A percentile compares a stretch with the other conserved stretches of the same genome.
These are phyloP conservation scores for Eidolon dupreanum DNA, from an alignment of 2,797 vertebrate species.

Conservation along the genomic window DNA sequence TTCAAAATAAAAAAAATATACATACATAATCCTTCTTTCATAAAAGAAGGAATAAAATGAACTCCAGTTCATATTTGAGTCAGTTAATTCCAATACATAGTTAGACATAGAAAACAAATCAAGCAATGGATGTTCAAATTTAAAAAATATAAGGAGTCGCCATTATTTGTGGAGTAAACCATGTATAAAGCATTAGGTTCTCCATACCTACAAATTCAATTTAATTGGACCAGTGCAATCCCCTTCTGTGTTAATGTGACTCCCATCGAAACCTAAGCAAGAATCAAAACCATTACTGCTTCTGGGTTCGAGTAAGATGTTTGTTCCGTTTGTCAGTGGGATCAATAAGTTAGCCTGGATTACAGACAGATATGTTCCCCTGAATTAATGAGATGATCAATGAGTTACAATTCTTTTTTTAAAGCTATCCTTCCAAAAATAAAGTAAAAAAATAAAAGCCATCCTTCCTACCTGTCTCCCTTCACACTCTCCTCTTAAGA, in stretches of 20 bases:
- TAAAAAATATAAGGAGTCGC: neutral
- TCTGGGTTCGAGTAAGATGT: neutral
- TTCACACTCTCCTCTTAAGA: neutral
- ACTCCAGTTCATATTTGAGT: neutral
- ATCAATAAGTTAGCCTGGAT: neutral
- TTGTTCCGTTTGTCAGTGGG: constrained; percentile 19
- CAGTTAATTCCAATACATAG: neutral
- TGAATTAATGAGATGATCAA: neutral
- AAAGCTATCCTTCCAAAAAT: neutral
- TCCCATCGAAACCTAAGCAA: neutral
- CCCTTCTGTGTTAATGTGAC: neutral
- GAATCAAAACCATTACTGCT: constrained; percentile 16
- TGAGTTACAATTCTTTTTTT: constrained; percentile 15
- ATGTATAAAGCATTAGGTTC: neutral
- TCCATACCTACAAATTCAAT: neutral
- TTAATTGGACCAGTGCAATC: constrained; percentile 23
- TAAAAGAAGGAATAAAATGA: constrained; percentile 11
- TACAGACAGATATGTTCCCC: neutral
- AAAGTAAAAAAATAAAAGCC: neutral
- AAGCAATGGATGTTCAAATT: neutral
- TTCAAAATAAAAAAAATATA: neutral
- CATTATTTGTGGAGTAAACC: constrained; percentile 6
- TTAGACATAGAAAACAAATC: constrained; percentile 37
- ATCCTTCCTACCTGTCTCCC: neutral
- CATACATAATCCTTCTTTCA: neutral